Evolutionary conservation across 2,113 vertebrate genomes (phyloP), one percentile per base, ranked within the genome.

Genomic region (Triplophysa dalaica): DNA sequence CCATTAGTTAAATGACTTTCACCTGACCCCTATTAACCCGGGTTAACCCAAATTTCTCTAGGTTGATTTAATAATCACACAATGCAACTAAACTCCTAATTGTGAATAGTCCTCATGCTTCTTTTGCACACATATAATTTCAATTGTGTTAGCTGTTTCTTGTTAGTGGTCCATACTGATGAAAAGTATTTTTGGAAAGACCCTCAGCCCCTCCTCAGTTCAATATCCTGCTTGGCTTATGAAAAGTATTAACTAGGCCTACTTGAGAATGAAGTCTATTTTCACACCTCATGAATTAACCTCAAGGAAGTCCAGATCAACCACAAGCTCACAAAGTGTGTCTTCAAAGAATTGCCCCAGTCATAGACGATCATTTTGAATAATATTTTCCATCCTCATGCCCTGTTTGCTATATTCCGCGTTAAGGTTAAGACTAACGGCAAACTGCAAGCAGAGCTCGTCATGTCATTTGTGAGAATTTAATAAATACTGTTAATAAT

Each of bases 151-250:
- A 48, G 33, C 33, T 58, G 19, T 74, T 74, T 74, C 72, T 74
- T 61, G 33, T 45, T 33, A 74, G n/a, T 45, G 19, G 56, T 56
- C 24, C 24, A 4, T 24, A 22, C 43, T 63, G 13, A 65, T 26
- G 60, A 65, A 43, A 80, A 70, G 6, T 41, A 56, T 38, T 19
- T 19, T 48, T 80, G 60, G 78, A 74, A 80, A 74, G 70, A 79
- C 67, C 77, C 77, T 72, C 24, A 24, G 24, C 24, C 24, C 24
- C 54, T 43, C 38, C 56, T 21, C 21, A 54, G 33, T 41, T 4
- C 29, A 38, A 1, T 38, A 43, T 60, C 56, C 70, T 22, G 33
- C 14, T 63, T 74, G 48, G 56, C 69, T 61, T 80, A 43, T 43
- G 26, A 43, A 64, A 48, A 10, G 21, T 70, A 6, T 48, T 3